A percentile compares a stretch with the other conserved stretches of the same genome.
Conservation (phyloP, 1,140 invertebrate species). For the Oreohelix idahoensis region DNA sequence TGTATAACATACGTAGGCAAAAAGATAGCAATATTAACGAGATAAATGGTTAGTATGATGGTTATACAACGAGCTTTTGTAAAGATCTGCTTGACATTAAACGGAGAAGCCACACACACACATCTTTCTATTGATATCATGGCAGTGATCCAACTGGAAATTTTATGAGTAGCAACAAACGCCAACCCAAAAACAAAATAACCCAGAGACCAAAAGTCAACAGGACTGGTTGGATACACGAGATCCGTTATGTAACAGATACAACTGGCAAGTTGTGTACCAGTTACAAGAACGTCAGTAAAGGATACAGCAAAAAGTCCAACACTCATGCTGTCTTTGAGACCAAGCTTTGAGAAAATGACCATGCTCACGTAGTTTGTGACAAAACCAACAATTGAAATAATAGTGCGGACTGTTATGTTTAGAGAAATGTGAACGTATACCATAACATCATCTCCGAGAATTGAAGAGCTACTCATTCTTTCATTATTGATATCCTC, state of each 20-base stretch:
- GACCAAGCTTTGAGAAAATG: background rate
- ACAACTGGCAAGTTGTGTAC: background rate
- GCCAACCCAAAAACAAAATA: background rate
- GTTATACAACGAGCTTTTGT: background rate
- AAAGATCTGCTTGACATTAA: background rate
- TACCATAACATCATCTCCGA: background rate
- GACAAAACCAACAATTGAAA: background rate
- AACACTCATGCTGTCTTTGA: conserved; percentile 1
- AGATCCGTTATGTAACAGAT: background rate
- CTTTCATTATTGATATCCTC: too few species aligned
- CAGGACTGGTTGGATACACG: background rate
- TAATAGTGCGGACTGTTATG: background rate
- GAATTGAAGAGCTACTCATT: too few species aligned
- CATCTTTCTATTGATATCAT: background rate
- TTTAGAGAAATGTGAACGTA: background rate
- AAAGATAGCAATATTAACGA: background rate
- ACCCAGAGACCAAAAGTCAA: background rate
- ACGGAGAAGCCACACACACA: background rate
- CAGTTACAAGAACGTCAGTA: background rate
- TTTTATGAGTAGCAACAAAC: background rate
- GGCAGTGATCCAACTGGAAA: background rate
- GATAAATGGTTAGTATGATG: background rate
- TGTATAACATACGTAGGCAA: background rate
- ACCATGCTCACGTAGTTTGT: background rate
- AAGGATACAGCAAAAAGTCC: background rate